These are phyloP conservation scores for Arion vulgaris DNA, from an alignment of 1,140 invertebrate species.

Conservation along the genomic window DNA sequence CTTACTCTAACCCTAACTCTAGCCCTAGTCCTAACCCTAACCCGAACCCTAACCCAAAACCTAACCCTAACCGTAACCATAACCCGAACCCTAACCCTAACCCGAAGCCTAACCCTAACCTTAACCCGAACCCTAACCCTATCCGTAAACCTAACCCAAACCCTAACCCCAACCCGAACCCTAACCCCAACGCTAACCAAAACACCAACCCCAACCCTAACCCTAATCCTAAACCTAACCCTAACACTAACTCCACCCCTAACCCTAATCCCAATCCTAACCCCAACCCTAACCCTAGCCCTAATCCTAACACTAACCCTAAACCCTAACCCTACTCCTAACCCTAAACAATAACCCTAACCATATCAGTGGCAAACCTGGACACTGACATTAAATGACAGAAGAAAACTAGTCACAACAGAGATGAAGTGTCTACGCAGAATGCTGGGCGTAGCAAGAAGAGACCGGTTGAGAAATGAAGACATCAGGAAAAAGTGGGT, in stretches of 20 bases:
- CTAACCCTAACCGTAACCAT: neutral
- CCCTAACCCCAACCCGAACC: neutral
- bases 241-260: neutral
- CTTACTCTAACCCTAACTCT: constrained; percentile 6
- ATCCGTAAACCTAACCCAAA: neutral
- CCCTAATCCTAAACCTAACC: neutral
- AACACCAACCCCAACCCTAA: neutral
- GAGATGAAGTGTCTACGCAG: too few relatives aligned
- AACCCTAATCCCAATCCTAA: neutral
- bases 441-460: too few relatives aligned
- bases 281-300: neutral
- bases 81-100: neutral
- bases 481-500: too few relatives aligned
- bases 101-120: too few relatives aligned
- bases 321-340: neutral
- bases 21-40: neutral
- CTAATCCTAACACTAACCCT: neutral
- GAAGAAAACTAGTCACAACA: too few relatives aligned
- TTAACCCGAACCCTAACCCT: neutral
- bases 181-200: neutral
- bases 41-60: neutral
- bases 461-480: too few relatives aligned
- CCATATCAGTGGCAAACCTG: too few relatives aligned
- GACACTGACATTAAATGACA: too few relatives aligned
- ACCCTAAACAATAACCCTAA: constrained; percentile 1